Conservation (phyloP, 2,888 invertebrate species). For the Tubulanus polymorphus region DNA sequence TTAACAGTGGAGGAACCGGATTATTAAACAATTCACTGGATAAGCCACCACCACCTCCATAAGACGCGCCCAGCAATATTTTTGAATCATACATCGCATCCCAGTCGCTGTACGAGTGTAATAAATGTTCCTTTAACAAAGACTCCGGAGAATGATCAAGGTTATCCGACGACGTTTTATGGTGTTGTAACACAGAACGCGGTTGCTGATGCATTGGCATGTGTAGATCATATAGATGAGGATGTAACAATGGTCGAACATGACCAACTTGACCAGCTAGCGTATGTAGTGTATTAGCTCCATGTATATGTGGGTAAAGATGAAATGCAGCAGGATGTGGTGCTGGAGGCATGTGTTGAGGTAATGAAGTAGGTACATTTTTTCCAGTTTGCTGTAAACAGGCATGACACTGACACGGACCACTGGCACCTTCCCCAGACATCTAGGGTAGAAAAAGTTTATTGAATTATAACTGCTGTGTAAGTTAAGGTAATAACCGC, state of each 20-base stretch:
- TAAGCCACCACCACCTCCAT: constrained; percentile 23
- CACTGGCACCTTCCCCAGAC: neutral
- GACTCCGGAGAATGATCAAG: constrained; percentile 42
- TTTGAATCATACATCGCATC: constrained; percentile 38
- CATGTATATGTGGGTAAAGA: constrained; percentile 50
- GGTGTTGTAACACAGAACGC: constrained; percentile 26
- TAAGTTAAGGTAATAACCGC: neutral
- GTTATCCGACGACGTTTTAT: constrained; percentile 33
- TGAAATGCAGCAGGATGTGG: constrained; percentile 44
- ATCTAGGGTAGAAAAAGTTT: neutral
- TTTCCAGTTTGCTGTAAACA: constrained; percentile 47
- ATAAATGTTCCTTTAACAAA: constrained; percentile 42
- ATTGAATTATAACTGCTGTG: neutral
- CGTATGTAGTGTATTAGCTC: constrained; percentile 29
- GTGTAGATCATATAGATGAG: constrained; percentile 48
- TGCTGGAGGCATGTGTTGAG: constrained; percentile 35
- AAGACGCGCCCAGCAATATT: constrained; percentile 16
- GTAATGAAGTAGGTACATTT: constrained; percentile 42
- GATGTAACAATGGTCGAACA: constrained; percentile 37
- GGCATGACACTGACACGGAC: constrained; percentile 46
- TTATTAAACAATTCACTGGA: constrained; percentile 36
- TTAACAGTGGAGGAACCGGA: constrained; percentile 32
- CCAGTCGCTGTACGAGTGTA: constrained; percentile 49
- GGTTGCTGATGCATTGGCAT: constrained; percentile 23
- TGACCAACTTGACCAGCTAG: constrained; percentile 12